A percentile compares a stretch with the other conserved stretches of the same genome.
These are phyloP conservation scores for Portunus trituberculatus DNA, from an alignment of 1,140 invertebrate species.

Conservation along the genomic window DNA sequence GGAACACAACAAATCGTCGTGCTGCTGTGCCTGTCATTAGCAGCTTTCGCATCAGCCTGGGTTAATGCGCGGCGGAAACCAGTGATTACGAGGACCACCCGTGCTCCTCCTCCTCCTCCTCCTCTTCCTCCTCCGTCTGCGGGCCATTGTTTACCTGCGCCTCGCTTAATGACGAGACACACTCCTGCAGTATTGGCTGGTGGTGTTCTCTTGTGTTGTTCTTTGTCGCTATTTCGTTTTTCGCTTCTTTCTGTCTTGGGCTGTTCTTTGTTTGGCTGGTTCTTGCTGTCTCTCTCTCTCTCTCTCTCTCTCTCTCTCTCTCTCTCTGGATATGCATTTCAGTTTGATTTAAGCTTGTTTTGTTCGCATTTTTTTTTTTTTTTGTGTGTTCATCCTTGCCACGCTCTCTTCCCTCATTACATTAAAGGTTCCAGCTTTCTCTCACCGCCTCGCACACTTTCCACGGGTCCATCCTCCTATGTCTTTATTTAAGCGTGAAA, in stretches of 20 bases:
- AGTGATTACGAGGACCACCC: too few species aligned
- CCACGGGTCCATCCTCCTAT: background rate
- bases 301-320: too few species aligned
- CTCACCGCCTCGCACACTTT: background rate
- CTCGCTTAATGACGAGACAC: background rate
- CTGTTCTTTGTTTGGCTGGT: background rate
- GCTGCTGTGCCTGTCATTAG: too few species aligned
- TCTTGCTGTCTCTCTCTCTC: background rate
- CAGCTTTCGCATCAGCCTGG: too few species aligned
- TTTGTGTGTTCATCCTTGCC: background rate
- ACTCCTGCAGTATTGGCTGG: background rate
- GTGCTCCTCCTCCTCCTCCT: background rate
- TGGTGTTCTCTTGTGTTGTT: background rate
- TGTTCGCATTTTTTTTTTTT: background rate
- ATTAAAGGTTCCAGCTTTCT: background rate
- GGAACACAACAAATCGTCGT: too few species aligned
- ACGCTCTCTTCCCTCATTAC: slow-evolving; percentile 9
- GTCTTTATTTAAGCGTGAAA: background rate
- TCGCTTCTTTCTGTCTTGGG: background rate
- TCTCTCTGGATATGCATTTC: too few species aligned
- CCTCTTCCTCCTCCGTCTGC: background rate
- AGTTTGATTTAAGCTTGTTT: too few species aligned
- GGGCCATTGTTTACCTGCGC: background rate
- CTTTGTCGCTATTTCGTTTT: background rate
- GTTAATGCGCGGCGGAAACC: too few species aligned